Percentiles rank a stretch among this genome's conserved stretches.
Conservation (phyloP, 2,113 vertebrate species). For the Scytalopus superciliaris region DNA sequence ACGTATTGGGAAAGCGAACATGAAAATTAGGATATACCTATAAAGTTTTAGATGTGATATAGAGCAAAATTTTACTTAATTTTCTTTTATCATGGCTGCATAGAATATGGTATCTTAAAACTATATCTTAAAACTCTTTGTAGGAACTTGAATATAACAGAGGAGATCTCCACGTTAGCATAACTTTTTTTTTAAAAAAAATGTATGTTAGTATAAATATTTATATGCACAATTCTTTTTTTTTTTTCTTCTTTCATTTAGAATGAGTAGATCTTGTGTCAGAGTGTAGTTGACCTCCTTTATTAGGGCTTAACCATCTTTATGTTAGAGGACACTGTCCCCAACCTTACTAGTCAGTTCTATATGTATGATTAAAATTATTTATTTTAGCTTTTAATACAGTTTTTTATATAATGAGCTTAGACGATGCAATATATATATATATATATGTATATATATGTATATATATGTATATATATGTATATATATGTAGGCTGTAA, state of each 20-base stretch:
- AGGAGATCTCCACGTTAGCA: not conserved
- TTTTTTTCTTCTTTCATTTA: not conserved
- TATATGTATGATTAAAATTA: not conserved
- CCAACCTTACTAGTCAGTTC: not conserved
- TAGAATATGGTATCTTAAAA: not conserved
- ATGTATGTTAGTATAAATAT: not conserved
- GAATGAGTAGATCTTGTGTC: not conserved
- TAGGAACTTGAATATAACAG: not conserved
- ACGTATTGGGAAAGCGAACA: not conserved
- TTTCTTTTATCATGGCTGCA: not conserved
- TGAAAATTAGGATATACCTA: not conserved
- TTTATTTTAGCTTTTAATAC: not conserved
- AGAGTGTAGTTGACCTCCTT: not conserved
- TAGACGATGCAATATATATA: not conserved
- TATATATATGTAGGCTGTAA: not conserved
- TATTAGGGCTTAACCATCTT: not conserved
- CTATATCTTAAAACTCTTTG: not conserved
- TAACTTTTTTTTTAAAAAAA: not conserved
- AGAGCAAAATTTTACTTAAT: not conserved
- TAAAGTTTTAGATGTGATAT: not conserved
- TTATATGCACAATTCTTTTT: not conserved
- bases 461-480: too few relatives aligned
- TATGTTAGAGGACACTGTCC: not conserved
- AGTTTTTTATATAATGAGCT: not conserved
- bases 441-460: too few relatives aligned